These are phyloP conservation scores for Arrhamphus sclerolepis DNA, from an alignment of 2,797 vertebrate species.

Conservation along the genomic window DNA sequence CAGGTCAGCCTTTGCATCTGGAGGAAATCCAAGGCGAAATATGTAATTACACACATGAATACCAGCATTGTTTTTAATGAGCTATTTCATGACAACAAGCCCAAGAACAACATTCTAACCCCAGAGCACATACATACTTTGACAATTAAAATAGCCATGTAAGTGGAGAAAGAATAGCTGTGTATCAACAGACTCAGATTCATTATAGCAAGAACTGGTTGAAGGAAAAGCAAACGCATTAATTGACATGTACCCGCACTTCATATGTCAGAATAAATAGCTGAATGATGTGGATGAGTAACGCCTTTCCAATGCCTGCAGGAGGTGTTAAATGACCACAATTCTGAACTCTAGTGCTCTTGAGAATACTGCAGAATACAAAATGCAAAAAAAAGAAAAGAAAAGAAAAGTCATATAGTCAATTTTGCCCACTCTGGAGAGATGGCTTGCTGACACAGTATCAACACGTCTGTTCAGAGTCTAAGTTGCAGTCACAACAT, in stretches of 20 bases:
- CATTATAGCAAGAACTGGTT: background rate
- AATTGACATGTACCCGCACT: background rate
- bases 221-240: background rate
- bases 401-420: too few species aligned
- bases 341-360: background rate
- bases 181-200: slow-evolving; percentile 7
- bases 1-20: slow-evolving; percentile 71
- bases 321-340: background rate
- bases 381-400: too few species aligned
- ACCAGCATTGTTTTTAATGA: slow-evolving; percentile 66
- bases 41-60: slow-evolving; percentile 59
- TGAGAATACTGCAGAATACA: too few species aligned
- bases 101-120: slow-evolving; percentile 36
- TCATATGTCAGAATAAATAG: background rate
- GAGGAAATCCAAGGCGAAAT: slow-evolving; percentile 60
- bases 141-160: slow-evolving; percentile 11
- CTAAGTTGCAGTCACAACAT: too few species aligned
- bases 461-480: background rate
- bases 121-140: slow-evolving; percentile 20
- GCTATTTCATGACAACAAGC: slow-evolving; percentile 42
- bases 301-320: background rate
- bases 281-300: background rate
- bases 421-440: too few species aligned
- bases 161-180: background rate
- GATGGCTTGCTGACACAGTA: background rate